Conservation (phyloP, 2,797 vertebrate species). For the Propithecus deckenii region DNA sequence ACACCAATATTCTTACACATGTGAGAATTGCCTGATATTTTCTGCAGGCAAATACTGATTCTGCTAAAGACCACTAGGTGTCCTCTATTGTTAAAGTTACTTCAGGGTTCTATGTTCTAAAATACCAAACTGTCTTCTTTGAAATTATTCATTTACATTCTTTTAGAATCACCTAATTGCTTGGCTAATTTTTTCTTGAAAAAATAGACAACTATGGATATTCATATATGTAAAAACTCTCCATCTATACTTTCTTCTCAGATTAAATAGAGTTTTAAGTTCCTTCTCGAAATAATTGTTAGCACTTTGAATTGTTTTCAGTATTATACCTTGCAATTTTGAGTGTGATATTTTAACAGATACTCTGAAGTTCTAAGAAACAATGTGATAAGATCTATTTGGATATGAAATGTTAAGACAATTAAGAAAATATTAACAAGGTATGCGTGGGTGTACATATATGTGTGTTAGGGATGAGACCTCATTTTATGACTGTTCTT, state of each 20-base stretch:
- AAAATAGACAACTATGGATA: neutral
- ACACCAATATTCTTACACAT: neutral
- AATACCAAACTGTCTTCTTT: neutral
- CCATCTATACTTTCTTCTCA: neutral
- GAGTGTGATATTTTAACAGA: neutral
- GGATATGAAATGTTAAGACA: neutral
- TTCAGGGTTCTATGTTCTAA: neutral
- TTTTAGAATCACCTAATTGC: neutral
- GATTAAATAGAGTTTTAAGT: neutral
- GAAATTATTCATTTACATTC: slow-evolving; percentile 33
- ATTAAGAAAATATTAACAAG: neutral
- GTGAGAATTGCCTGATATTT: neutral
- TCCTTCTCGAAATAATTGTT: slow-evolving; percentile 1
- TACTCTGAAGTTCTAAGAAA: neutral
- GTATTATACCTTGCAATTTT: neutral
- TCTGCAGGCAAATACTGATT: neutral
- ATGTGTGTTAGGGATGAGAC: neutral
- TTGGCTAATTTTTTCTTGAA: neutral
- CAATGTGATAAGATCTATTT: neutral
- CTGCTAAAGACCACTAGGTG: slow-evolving; percentile 76
- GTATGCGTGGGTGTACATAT: neutral
- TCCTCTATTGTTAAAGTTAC: slow-evolving; percentile 71
- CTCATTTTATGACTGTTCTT: neutral
- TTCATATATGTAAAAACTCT: neutral
- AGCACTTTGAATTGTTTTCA: slow-evolving; percentile 31